Conservation (phyloP, 2,888 invertebrate genomes). For the Choreutis nemorana region DNA sequence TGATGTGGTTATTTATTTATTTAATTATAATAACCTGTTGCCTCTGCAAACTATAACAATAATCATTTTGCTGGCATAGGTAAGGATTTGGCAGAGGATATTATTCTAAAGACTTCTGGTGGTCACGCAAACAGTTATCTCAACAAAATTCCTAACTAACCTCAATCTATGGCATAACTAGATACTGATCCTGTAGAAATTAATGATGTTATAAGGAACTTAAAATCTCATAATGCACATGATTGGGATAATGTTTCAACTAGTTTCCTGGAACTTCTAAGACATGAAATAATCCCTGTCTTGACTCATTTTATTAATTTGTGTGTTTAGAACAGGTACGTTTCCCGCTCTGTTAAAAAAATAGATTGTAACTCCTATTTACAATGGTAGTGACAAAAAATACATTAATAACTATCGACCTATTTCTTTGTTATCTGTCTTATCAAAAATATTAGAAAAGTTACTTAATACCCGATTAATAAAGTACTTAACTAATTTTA, state of each 20-base stretch:
- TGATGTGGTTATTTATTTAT: no score
- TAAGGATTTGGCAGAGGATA: neutral
- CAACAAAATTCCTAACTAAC: neutral
- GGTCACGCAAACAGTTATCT: neutral
- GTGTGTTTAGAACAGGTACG: neutral
- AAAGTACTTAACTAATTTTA: conserved; percentile 1
- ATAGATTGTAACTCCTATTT: neutral
- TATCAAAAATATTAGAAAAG: conserved; percentile 5
- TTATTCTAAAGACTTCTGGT: neutral
- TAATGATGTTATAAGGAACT: neutral
- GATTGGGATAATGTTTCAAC: conserved; percentile 1
- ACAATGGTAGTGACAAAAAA: neutral
- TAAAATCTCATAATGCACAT: neutral
- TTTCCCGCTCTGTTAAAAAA: conserved; percentile 1
- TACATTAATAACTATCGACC: conserved; percentile 1
- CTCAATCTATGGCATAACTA: neutral
- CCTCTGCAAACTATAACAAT: conserved; percentile 1
- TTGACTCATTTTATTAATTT: neutral
- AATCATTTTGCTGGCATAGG: conserved; percentile 1
- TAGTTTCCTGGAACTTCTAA: neutral
- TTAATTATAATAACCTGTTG: no score
- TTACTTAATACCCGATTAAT: conserved; percentile 1
- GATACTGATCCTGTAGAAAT: neutral
- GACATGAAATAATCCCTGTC: neutral
- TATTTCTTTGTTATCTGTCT: neutral